Evolutionary conservation across 2,888 invertebrate genomes (phyloP), one percentile per base, ranked within the genome.

Genomic region (Melanostoma mellinum): DNA sequence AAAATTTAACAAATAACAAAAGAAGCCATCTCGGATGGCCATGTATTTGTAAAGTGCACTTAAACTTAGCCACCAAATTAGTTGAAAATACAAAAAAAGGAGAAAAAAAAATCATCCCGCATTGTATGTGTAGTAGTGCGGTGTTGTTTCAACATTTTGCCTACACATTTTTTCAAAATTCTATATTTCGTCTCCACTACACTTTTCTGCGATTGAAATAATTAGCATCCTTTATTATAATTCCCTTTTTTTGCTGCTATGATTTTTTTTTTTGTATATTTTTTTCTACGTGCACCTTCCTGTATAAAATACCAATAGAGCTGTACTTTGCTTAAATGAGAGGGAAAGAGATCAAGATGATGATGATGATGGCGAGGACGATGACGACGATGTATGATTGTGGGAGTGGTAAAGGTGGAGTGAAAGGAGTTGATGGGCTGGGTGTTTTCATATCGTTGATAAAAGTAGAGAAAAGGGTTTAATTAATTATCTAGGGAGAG

Each of bases 401-500:
- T 69, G 56, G 69, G 48, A 46, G 50, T 55, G n/a, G 56, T 46
- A 42, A 4, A 20, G n/a, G 50, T 9, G 6, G 38, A 46, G 32
- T 36, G 35, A 10, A 40, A 46, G 36, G 48, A 6, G 65, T 10
- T 32, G 1, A 9, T 9, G 10, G 38, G 40, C 44, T 44, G 20
- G 35, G 20, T 10, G 36, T 48, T 65, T 60, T 30, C 9, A 42
- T 50, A 81, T 76, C 76, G 81, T 81, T 81, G 67, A 76, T 68
- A 76, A 63, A 76, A 63, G 48, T 50, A 38, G 40, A 81, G 72
- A 60, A 72, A 81, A 81, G 82, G 82, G 77, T 82, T 82, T 82
- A 82, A 82, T 82, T 82, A 82, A 82, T 82, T 82, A 82, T 74
- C 82, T 73, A 82, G 74, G 63, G 52, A 55, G 67, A 71, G 71